Evolutionary conservation across 2,113 vertebrate genomes (phyloP), one percentile per base, ranked within the genome.

Genomic region (Heterocephalus glaber): DNA sequence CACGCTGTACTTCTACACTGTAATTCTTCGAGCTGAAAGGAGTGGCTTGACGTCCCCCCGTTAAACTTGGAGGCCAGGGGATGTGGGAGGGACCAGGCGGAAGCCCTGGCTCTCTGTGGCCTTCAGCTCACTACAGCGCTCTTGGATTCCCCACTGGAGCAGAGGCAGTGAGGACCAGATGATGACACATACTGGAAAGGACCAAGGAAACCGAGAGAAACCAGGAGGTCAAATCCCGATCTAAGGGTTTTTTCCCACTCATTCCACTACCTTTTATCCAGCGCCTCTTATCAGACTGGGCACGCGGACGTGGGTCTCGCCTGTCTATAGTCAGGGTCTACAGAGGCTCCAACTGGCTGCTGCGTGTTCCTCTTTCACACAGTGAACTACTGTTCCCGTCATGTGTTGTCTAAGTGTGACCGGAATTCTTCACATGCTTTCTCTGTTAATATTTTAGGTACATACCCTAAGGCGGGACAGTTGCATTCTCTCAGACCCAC

Each of bases 221-320:
- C 11, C n/a, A 19, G 26, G 63, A 89, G 35, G 41, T 91, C 58
- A 86, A 63, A 82, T 68, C 74, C 58, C 16, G 60, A 77, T 19
- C 91, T 63, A 19, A 63, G 28, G 20, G 28, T 76, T 91, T 86
- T 90, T 54, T 63, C 86, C 95, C 17, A 47, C 20, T 95, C 79
- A 38, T 58, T 77, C 65, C 65, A 66, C 35, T 63, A 24, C 20
- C 68, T 68, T 87, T 83, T 93, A 74, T 61, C 82, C 47, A 38
- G 13, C 61, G 33, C 30, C 12, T 60, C 66, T 20, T 63, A 52
- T 22, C 84, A 86, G 72, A 87, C 20, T 20, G 5, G 72, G 47
- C 63, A 65, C 76, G 16, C 44, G 63, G 26, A 5, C 35, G 9
- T 0, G 66, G 24, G 22, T 90, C 54, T n/a, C 33, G n/a, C 35